Evolutionary conservation across 2,797 vertebrate species (phyloP), one percentile per base, ranked within the genome.

Genomic region (Pterois miles): DNA sequence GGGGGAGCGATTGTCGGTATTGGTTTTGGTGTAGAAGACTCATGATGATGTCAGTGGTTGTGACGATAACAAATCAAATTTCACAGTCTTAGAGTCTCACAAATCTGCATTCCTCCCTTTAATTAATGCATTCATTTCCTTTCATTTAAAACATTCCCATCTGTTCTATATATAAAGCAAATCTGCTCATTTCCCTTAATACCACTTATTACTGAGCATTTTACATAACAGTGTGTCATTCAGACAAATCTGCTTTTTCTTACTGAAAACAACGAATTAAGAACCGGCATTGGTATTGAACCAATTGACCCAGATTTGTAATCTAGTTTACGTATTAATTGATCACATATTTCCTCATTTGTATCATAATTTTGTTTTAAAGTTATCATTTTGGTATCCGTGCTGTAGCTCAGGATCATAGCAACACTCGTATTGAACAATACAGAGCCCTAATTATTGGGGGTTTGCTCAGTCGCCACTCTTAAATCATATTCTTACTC

Each of bases 181-280:
- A 86, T 76, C 84, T 86, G 86, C 80, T 75, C 48, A 43, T 82
- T 50, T 84, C 75, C 65, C 63, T 79, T 87, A 85, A 77, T 86
- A 0, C 50, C n/a, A 1, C 67, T 67, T 76, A 83, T 89, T 83
- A 84, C 59, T 5, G 57, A 56, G 78, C 78, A 85, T 84, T 82
- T 84, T 69, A 70, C 50, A 52, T 62, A 82, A 69, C 74, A 31
- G 59, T 46, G 73, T 84, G 80, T 76, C 74, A 85, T 75, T 83
- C 23, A 82, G 68, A 75, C 65, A 29, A 77, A 87, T 77, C 31
- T 1, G 74, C n/a, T 36, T 54, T 74, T 76, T 71, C 57, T 48
- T 4, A 25, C 64, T 18, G 50, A 70, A 71, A 69, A 70, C 66
- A 65, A 34, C 22, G 18, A 71, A 79, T 67, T 54, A 46, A 33